These are phyloP conservation scores for Phalacrocorax carbo DNA, from an alignment of 2,113 vertebrate genomes.

Conservation along the genomic window DNA sequence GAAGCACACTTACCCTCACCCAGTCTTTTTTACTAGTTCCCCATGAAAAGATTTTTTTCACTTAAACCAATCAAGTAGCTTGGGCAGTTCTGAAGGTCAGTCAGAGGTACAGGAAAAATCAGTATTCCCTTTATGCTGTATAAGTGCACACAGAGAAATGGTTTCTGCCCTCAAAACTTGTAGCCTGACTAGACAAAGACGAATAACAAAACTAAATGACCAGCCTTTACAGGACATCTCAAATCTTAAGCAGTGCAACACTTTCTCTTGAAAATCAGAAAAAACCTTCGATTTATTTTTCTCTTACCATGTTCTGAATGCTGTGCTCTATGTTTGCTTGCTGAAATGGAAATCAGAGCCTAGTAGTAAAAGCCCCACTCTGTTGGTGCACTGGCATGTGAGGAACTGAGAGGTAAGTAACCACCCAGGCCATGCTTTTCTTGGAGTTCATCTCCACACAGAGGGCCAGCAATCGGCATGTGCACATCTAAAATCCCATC, in stretches of 20 bases:
- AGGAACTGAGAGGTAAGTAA: not conserved
- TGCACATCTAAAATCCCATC: not conserved
- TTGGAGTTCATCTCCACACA: not conserved
- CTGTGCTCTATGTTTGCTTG: not conserved
- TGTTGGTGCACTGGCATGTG: not conserved
- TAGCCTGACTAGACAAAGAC: not conserved
- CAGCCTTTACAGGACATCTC: not conserved
- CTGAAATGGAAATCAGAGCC: not conserved
- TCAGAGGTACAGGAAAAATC: not conserved
- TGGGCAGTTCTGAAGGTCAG: not conserved
- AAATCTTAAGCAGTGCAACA: not conserved
- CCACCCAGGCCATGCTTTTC: not conserved
- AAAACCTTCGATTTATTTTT: not conserved
- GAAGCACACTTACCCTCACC: not conserved
- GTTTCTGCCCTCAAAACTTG: not conserved
- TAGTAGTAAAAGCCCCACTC: not conserved
- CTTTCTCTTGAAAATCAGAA: not conserved
- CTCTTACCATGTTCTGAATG: not conserved
- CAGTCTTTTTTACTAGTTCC: not conserved
- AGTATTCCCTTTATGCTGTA: not conserved
- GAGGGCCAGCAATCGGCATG: not conserved
- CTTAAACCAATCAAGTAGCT: not conserved
- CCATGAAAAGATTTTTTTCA: not conserved
- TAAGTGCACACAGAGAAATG: not conserved
- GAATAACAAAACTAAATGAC: not conserved